phyloP scores from a whole-genome alignment of 1,140 invertebrate species.

The Cryptotermes secundus region DNA sequence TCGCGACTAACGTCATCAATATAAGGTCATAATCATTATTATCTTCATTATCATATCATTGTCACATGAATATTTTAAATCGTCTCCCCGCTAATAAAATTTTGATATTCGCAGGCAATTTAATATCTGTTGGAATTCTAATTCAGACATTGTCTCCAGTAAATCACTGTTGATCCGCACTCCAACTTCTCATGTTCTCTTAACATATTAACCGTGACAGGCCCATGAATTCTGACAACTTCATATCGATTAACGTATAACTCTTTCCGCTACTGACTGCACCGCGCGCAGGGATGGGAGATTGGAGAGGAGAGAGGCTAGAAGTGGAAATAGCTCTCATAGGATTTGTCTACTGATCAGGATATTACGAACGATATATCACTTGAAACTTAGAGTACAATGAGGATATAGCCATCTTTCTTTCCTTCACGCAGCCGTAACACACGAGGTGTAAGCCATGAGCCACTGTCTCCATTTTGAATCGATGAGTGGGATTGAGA shows the following conservation, averaged over 20 bases:
- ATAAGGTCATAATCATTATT: background rate
- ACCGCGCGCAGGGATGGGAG: background rate
- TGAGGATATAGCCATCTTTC: background rate
- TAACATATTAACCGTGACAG: slow-evolving; percentile 25
- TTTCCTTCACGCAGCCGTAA: background rate
- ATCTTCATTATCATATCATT: background rate
- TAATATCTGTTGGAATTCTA: background rate
- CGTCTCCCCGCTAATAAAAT: background rate
- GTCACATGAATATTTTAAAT: background rate
- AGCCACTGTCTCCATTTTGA: background rate
- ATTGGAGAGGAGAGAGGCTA: background rate
- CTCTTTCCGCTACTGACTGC: slow-evolving; percentile 21
- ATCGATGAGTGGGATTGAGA: background rate
- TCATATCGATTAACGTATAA: slow-evolving; percentile 26
- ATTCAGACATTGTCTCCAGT: background rate
- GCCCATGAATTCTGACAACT: slow-evolving; percentile 23
- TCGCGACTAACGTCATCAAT: background rate
- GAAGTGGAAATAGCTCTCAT: background rate
- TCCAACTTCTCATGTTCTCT: slow-evolving; percentile 17
- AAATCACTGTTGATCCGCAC: slow-evolving; percentile 24
- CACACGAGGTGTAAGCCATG: background rate
- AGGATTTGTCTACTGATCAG: slow-evolving; percentile 21
- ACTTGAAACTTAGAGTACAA: slow-evolving; percentile 1
- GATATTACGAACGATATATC: background rate
- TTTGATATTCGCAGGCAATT: background rate